phyloP scores from a whole-genome alignment of 2,797 vertebrate genomes.

The Phataginus tricuspis region DNA sequence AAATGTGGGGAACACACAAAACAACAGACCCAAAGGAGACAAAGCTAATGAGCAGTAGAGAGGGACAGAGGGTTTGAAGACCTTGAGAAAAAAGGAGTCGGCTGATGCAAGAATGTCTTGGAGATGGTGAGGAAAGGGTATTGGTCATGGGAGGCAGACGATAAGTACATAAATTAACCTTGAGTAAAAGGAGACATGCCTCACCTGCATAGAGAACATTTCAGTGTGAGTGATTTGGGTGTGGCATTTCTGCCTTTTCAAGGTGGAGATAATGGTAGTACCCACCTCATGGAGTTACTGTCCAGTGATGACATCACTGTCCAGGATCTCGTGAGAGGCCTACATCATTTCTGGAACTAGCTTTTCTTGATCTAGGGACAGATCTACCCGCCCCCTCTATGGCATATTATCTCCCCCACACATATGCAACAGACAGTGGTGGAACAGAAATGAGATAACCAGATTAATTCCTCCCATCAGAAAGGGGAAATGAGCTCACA shows the following conservation, averaged over 20 bases:
- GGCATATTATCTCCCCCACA: neutral
- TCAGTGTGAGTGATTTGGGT: neutral
- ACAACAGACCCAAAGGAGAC: neutral
- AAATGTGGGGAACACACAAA: neutral
- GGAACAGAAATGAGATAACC: neutral
- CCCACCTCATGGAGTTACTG: too few relatives aligned
- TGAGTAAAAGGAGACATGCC: neutral
- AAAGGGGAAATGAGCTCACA: neutral
- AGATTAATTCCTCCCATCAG: neutral
- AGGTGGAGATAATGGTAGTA: neutral
- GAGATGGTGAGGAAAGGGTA: neutral
- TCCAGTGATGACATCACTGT: neutral
- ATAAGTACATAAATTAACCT: neutral
- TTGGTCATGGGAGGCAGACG: neutral
- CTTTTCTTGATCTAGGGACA: neutral
- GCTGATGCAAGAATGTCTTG: neutral
- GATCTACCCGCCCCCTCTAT: accelerated
- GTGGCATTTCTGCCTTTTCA: neutral
- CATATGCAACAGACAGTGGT: neutral
- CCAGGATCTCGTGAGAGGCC: neutral
- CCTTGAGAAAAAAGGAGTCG: neutral
- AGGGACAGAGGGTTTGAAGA: neutral
- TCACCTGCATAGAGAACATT: neutral
- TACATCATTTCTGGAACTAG: neutral
- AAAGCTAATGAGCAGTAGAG: neutral